A percentile compares a stretch with the other conserved stretches of the same genome.
Conservation (phyloP, 2,113 vertebrate genomes). For the Nettapus auritus region DNA sequence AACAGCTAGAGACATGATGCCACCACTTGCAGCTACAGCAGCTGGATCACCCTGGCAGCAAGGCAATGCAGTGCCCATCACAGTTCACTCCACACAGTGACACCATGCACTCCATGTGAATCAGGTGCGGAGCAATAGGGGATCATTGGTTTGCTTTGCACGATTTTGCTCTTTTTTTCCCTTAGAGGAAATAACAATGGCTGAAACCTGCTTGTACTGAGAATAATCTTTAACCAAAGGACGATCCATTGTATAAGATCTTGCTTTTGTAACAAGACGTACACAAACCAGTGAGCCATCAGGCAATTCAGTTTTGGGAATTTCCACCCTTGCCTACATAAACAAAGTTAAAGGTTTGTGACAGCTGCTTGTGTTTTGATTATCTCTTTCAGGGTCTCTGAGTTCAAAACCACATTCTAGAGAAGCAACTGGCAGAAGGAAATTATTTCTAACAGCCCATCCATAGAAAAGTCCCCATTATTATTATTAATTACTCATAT, state of each 20-base stretch:
- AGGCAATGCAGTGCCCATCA: no score
- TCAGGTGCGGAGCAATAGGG: rapidly evolving
- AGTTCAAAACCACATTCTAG: conserved; percentile 64
- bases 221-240: background rate
- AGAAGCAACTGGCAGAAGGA: conserved; percentile 56
- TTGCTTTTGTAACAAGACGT: background rate
- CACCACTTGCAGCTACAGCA: background rate
- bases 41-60: background rate
- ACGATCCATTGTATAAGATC: background rate
- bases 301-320: background rate
- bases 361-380: conserved; percentile 48
- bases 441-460: conserved; percentile 43
- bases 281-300: background rate
- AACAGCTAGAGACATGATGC: background rate
- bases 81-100: background rate
- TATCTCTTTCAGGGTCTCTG: conserved; percentile 40
- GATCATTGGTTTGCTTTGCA: background rate
- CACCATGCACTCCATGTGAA: background rate
- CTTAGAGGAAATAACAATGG: background rate
- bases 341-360: conserved; percentile 60
- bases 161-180: background rate
- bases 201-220: background rate
- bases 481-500: conserved; percentile 64
- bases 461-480: conserved; percentile 33
- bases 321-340: conserved; percentile 34